Evolutionary conservation across 1,140 invertebrate genomes (phyloP).

Genomic region (Diorhabda sublineata): DNA sequence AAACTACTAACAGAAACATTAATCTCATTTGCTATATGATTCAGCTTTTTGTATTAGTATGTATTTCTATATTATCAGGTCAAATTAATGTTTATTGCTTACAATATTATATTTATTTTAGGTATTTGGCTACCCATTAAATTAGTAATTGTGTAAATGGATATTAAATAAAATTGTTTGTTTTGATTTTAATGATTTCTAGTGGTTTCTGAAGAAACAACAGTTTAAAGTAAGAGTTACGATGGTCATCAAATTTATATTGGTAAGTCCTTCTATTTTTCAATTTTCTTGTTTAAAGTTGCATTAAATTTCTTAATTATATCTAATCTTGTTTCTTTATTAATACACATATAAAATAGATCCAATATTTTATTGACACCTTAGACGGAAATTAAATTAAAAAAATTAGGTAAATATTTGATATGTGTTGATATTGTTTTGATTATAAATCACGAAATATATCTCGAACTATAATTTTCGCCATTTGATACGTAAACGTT

Average conservation of each 20-base stretch:
- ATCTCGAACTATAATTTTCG: no score
- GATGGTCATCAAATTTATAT: neutral
- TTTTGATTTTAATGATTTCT: neutral
- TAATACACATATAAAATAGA: neutral
- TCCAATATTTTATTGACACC: neutral
- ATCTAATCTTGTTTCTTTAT: neutral
- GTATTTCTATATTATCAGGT: neutral
- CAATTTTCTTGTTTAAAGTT: neutral
- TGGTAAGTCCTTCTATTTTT: neutral
- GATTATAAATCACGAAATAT: no score
- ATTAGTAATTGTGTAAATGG: neutral
- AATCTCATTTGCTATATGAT: conserved; percentile 18
- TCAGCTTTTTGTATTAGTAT: neutral
- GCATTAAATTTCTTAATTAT: neutral
- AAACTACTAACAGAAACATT: conserved; percentile 6
- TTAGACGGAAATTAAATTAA: no score
- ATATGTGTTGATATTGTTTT: no score
- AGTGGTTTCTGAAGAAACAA: neutral
- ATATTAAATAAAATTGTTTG: neutral
- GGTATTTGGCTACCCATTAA: neutral
- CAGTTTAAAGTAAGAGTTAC: neutral
- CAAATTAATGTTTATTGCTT: neutral
- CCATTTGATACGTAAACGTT: no score
- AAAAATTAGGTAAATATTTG: no score
- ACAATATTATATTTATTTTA: neutral